Conservation (phyloP, 1,140 invertebrate species). For the Panulirus ornatus region DNA sequence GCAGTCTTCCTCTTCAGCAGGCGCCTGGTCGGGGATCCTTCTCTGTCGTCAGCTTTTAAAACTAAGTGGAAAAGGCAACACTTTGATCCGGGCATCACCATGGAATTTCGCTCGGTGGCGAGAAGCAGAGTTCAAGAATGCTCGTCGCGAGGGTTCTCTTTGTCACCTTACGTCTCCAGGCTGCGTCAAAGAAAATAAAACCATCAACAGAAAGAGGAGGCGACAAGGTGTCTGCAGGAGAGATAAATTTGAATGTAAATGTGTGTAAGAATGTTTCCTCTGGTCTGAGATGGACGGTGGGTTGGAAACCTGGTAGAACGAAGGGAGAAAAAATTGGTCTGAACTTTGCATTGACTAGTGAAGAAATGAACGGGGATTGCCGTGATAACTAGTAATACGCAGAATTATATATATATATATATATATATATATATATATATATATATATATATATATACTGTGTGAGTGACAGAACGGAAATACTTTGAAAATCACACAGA, state of each 20-base stretch:
- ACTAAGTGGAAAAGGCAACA: slow-evolving; percentile 19
- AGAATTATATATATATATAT: no score
- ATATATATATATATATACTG: no score
- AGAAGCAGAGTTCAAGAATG: not conserved
- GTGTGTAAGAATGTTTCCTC: not conserved
- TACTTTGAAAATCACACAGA: no score
- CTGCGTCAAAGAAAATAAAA: slow-evolving; percentile 21
- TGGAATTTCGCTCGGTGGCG: slow-evolving; percentile 1
- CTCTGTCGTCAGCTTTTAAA: slow-evolving; percentile 13
- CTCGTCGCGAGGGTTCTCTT: not conserved
- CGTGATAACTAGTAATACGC: no score
- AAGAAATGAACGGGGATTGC: no score
- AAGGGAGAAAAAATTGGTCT: no score
- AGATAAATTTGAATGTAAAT: slow-evolving; percentile 25
- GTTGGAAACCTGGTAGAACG: no score
- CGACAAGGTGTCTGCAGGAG: slow-evolving; percentile 4
- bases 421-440: no score
- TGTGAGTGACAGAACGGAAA: no score
- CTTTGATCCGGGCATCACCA: slow-evolving; percentile 7
- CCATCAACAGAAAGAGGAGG: not conserved
- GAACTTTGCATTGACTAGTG: no score
- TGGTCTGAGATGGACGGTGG: no score
- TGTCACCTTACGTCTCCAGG: slow-evolving; percentile 11
- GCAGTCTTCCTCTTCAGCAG: not conserved
- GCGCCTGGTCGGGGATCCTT: not conserved